Base-by-base conservation (phyloP, 2,888 invertebrate species). In the Diplolepis rosae region DNA sequence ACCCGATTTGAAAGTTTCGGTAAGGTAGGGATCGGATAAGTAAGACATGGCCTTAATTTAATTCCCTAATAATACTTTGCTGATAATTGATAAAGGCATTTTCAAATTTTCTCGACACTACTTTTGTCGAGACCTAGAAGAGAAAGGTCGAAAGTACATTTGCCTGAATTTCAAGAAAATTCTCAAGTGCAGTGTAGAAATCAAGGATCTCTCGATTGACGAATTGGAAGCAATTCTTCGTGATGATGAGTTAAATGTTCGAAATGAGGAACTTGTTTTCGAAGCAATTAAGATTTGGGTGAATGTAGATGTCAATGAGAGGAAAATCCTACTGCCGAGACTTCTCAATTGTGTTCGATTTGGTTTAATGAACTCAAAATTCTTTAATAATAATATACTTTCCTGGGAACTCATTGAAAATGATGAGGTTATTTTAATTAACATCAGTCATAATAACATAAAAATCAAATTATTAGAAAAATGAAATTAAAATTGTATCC, bases 211-310 rank as follows among this genome's bases (percentile, higher is more conserved):
- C 24, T 39, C 39, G 7, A 3, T 61, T 24, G 39, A 88, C 56
- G 93, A 94, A 82, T 85, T 95, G 51, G 90, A 91, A 79, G 91
- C 92, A 71, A 91, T 95, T 74, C 89, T 95, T 65, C 88, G 90
- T 66, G 93, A 94, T 82, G 95, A 95, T 83, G 92, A 93, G 82
- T 88, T 95, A 65, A 95, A 95, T 87, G 92, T 93, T 22, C 91
- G 91, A 73, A 92, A 91, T 79, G 95, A 95, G 89, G 93, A 94
- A 87, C 90, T 92, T 70, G 94, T 94, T 48, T 95, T 94, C 87
- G 93, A 94, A 85, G 93, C 94, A 3, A 90, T 94, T 15, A 91
- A 93, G 85, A 91, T 90, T 65, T 95, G 95, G 95, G 89, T 93
- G 28, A 92, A 93, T 80, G 90, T 91, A 77, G 91, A 92, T 72